These are phyloP conservation scores for Castor canadensis DNA, from an alignment of 2,113 vertebrate species.

Conservation along the genomic window DNA sequence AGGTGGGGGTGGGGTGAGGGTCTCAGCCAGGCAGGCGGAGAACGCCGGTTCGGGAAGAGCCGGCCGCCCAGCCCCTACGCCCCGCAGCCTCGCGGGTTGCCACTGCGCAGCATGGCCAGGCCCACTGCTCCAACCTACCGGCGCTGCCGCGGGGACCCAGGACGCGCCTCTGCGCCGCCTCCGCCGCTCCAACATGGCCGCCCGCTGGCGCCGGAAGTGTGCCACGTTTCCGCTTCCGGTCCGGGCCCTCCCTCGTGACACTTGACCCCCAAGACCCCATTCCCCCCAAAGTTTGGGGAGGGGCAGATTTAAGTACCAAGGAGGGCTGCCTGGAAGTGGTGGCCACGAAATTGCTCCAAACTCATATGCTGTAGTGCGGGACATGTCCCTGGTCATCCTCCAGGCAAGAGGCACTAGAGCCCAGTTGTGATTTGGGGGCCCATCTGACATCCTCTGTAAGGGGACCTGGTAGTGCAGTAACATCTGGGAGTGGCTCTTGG, in stretches of 20 bases:
- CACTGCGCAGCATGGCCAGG: slow-evolving; percentile 61
- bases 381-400: not conserved
- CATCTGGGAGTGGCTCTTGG: not conserved
- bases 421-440: not conserved
- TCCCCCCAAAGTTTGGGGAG: not conserved
- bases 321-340: slow-evolving; percentile 66
- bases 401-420: not conserved
- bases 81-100: slow-evolving; percentile 52
- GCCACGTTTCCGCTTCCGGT: slow-evolving; percentile 79
- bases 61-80: slow-evolving; percentile 38
- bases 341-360: not conserved
- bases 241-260: slow-evolving; percentile 61
- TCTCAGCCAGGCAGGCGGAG: not conserved
- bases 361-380: not conserved
- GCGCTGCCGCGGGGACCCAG: slow-evolving; percentile 79
- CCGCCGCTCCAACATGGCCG: slow-evolving; percentile 86
- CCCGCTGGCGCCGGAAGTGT: slow-evolving; percentile 83
- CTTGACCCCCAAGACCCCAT: slow-evolving; percentile 59
- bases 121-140: slow-evolving; percentile 81
- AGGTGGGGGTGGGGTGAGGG: slow-evolving; percentile 7
- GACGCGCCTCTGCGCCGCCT: slow-evolving; percentile 79
- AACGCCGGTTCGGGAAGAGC: slow-evolving; percentile 40
- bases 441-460: not conserved
- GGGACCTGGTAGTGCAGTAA: not conserved
- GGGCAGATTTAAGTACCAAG: not conserved